Evolutionary conservation across 1,140 invertebrate species (phyloP).

Genomic region (Brachionus rubens): DNA sequence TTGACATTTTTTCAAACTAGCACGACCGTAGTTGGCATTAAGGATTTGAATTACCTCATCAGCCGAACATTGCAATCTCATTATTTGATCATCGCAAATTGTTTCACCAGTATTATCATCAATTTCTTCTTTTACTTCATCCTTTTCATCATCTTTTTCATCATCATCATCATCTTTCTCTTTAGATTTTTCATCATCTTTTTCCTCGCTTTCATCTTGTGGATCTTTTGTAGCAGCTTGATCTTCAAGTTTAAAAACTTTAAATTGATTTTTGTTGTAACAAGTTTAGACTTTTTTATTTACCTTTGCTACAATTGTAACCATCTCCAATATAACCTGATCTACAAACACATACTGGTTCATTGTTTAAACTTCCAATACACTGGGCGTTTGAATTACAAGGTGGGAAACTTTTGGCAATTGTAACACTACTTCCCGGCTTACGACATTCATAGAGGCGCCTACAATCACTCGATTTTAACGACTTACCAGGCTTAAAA

Average conservation of each 20-base stretch:
- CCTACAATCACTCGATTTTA: constrained; percentile 13
- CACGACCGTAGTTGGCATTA: not conserved
- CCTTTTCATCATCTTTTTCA: not conserved
- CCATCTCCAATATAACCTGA: constrained; percentile 28
- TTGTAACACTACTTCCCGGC: not conserved
- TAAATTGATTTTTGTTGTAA: too few relatives aligned
- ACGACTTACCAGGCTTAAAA: not conserved
- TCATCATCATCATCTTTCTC: not conserved
- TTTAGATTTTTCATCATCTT: not conserved
- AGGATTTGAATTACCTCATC: not conserved
- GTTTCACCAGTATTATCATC: not conserved
- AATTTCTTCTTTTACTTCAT: not conserved
- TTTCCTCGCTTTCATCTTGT: too few relatives aligned
- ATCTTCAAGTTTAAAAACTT: too few relatives aligned
- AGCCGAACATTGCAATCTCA: not conserved
- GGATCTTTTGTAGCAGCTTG: too few relatives aligned
- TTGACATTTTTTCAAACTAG: not conserved
- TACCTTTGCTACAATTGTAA: not conserved
- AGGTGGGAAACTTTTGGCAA: not conserved
- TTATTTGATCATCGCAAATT: not conserved
- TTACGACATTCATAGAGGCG: not conserved
- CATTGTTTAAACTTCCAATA: not conserved
- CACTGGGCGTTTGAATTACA: constrained; percentile 28
- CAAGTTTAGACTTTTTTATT: too few relatives aligned
- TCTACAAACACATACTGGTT: not conserved